These are phyloP conservation scores for Sesia bembeciformis DNA, from an alignment of 2,888 invertebrate genomes.

Conservation along the genomic window DNA sequence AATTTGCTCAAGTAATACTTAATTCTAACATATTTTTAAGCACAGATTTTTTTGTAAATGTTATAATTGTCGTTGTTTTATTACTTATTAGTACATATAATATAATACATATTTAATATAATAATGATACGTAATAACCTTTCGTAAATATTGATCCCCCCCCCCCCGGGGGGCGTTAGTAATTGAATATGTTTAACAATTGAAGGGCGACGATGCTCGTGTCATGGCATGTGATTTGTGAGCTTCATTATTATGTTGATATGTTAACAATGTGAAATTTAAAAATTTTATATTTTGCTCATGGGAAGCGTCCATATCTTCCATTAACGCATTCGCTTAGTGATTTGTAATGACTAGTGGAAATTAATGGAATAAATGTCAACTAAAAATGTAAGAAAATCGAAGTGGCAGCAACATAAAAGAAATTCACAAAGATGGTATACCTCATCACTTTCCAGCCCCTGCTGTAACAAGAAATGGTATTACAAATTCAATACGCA, in stretches of 20 bases:
- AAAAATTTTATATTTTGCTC: constrained; percentile 30
- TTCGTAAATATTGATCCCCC: no score
- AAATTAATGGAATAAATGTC: constrained; percentile 63
- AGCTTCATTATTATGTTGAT: background rate
- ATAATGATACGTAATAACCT: no score
- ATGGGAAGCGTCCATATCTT: constrained; percentile 70
- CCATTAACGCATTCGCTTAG: constrained; percentile 67
- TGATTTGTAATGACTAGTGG: constrained; percentile 67
- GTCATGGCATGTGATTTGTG: constrained; percentile 48
- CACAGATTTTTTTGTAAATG: no score
- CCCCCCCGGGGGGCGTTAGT: no score
- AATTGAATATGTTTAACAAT: no score
- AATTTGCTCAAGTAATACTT: no score
- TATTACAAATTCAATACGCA: constrained; percentile 74
- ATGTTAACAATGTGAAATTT: background rate
- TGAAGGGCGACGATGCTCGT: constrained; percentile 41
- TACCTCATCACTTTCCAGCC: constrained; percentile 95
- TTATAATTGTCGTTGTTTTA: no score
- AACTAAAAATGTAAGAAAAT: constrained; percentile 67
- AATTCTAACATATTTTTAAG: no score
- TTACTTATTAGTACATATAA: no score
- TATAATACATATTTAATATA: no score
- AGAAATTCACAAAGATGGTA: constrained; percentile 74
- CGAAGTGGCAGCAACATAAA: constrained; percentile 72
- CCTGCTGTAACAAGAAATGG: constrained; percentile 85